These are phyloP conservation scores for Spizella passerina DNA, from an alignment of 2,797 vertebrate species.

Conservation along the genomic window DNA sequence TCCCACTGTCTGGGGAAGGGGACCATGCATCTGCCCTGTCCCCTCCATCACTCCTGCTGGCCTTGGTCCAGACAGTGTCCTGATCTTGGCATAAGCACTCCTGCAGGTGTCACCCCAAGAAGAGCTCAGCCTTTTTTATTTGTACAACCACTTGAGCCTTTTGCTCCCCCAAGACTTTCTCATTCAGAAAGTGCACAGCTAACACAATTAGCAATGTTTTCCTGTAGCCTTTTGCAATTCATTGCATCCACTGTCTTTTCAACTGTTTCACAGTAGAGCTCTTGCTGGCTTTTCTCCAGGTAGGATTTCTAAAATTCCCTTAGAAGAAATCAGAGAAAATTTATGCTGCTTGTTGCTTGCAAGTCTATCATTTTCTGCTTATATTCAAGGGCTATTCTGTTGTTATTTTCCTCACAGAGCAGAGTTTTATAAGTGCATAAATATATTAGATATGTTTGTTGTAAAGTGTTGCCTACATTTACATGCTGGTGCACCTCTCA, in stretches of 20 bases:
- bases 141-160: neutral
- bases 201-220: neutral
- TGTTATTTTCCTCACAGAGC: neutral
- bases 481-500: neutral
- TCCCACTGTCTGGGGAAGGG: rapidly evolving
- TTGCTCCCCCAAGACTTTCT: neutral
- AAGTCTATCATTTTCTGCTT: neutral
- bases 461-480: neutral
- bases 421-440: neutral
- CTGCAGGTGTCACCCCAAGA: neutral
- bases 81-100: neutral
- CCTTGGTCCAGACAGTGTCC: neutral
- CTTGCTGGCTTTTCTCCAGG: neutral
- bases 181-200: neutral
- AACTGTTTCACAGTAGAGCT: neutral
- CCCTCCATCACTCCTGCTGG: neutral
- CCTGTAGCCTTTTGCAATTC: neutral
- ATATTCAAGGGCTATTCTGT: neutral
- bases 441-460: neutral
- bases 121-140: neutral
- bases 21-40: rapidly evolving
- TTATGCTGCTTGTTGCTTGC: neutral
- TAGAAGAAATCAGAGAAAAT: neutral
- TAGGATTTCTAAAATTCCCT: neutral
- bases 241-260: neutral